Percentiles rank a stretch among this genome's conserved stretches.
phyloP scores from a whole-genome alignment of 2,888 invertebrate genomes.

The Liodrosophila aerea region DNA sequence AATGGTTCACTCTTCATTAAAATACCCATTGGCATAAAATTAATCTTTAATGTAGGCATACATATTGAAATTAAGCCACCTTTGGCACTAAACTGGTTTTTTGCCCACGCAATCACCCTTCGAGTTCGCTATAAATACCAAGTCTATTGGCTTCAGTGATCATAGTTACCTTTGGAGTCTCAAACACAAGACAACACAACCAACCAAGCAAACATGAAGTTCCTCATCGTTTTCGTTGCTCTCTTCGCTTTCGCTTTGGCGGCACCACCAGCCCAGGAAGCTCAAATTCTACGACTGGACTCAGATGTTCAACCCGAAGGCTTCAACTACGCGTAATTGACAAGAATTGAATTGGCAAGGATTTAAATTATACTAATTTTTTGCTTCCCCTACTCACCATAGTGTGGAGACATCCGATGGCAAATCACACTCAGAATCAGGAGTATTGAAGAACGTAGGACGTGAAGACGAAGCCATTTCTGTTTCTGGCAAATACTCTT shows the following conservation, averaged over 20 bases:
- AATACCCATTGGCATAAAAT: not conserved
- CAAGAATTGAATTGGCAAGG: no score
- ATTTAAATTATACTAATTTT: not conserved
- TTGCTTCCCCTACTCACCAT: conserved; percentile 9
- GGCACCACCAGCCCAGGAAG: conserved; percentile 26
- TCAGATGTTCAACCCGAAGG: conserved; percentile 82
- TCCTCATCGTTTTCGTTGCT: conserved; percentile 58
- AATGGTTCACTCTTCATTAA: no score
- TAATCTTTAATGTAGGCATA: not conserved
- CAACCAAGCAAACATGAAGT: conserved; percentile 55
- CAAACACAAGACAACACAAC: conserved; percentile 17
- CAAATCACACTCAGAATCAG: conserved; percentile 55
- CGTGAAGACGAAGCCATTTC: conserved; percentile 60
- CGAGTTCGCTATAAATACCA: conserved; percentile 21
- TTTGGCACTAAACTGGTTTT: conserved; percentile 17
- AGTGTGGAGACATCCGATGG: conserved; percentile 70
- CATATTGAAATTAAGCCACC: not conserved
- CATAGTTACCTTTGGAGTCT: conserved; percentile 31
- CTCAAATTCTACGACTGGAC: not conserved
- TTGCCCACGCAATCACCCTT: not conserved
- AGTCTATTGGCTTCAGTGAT: not conserved
- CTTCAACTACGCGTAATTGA: conserved; percentile 82
- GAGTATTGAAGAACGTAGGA: conserved; percentile 56
- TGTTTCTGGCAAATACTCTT: conserved; percentile 65
- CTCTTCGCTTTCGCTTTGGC: conserved; percentile 61